Base-by-base conservation (phyloP, 2,113 vertebrate genomes). In the Larimichthys crocea region DNA sequence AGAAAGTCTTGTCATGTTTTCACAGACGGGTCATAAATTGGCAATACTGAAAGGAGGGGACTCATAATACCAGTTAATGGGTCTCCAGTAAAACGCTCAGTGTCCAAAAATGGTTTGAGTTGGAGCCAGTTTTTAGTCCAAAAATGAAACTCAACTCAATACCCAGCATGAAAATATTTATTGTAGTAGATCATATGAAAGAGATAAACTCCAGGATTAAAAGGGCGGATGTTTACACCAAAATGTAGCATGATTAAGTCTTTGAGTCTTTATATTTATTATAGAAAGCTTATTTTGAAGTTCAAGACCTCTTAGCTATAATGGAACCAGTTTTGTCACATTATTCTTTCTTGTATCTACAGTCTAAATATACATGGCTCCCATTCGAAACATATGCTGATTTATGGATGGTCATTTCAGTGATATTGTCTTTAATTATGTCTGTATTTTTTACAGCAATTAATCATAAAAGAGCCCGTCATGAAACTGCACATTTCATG, bases 11-110 rank as follows among this genome's bases (percentile, higher is more conserved):
- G 88, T 88, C 91, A 77, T 90, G 87, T 91, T 93, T 90, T 89
- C 79, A 87, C 89, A 93, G 76, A 90, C 74, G 61, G 87, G 73
- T 84, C 70, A 83, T 89, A 92, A 91, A 94, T 90, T 80, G 85
- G n/a, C 3, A n/a, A 80, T 74, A 61, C 70, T 77, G 72, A 91
- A 60, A 86, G 70, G 61, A 76, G 46, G 19, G 53, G 74, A 78
- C 79, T 85, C 60, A 80, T 88, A 87, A 90, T 86, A 61, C 24
- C 46, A 63, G 22, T 87, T 88, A 88, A 89, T 85, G 80, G 40
- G n/a, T 12, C 78, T 80, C 67, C 74, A 66, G 63, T 87, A 78
- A 80, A 86, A 70, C 44, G 59, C 71, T 65, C 61, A 86, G 74
- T 78, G 77, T 49, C 24, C 61, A 53, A 56, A 64, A 82, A 46